Evolutionary conservation across 2,113 vertebrate species (phyloP).

Genomic region (Crotalus horridus): DNA sequence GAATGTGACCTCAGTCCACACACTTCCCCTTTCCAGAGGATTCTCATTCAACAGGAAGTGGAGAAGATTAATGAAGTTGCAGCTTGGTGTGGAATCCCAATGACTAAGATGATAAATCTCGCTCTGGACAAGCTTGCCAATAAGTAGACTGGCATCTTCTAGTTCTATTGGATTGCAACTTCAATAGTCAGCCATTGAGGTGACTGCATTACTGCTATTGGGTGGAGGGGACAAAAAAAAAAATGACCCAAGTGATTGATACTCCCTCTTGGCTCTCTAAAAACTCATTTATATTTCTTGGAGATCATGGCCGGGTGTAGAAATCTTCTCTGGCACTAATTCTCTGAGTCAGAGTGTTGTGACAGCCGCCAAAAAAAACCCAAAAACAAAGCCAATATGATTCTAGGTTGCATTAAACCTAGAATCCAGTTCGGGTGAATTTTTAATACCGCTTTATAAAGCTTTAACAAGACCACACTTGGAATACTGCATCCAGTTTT

Average conservation of each 20-base stretch:
- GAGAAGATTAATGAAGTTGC: conserved; percentile 37
- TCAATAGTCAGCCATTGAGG: conserved; percentile 22
- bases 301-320: rapidly evolving
- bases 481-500: too few relatives aligned
- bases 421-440: too few relatives aligned
- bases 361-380: too few relatives aligned
- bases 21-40: not conserved
- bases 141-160: conserved; percentile 36
- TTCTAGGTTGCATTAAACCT: too few relatives aligned
- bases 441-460: too few relatives aligned
- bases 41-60: conserved; percentile 28
- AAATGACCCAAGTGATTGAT: conserved; percentile 22
- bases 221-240: not conserved
- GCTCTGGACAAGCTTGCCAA: conserved; percentile 41
- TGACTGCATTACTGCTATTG: not conserved
- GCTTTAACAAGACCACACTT: too few relatives aligned
- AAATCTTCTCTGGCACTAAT: conserved; percentile 26
- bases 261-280: conserved; percentile 19
- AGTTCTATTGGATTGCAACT: not conserved
- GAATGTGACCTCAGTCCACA: not conserved
- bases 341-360: not conserved
- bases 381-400: too few relatives aligned
- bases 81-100: conserved; percentile 36
- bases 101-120: conserved; percentile 53
- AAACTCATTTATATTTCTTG: not conserved